Evolutionary conservation across 2,113 vertebrate species (phyloP), one percentile per base, ranked within the genome.

Genomic region (Mastomys coucha): DNA sequence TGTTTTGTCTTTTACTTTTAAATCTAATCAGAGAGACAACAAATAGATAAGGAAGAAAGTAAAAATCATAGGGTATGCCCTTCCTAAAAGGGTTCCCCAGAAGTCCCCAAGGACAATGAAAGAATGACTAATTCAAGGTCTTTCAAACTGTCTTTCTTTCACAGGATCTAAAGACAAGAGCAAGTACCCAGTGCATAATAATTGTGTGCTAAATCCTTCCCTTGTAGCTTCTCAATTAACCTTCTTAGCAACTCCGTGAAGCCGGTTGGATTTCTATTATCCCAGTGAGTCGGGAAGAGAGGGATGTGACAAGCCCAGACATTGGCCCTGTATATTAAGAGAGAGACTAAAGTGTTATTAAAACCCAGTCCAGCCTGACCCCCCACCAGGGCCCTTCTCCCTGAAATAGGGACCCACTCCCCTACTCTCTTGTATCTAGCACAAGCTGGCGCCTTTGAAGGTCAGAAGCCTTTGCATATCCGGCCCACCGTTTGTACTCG

Each of bases 1-100:
- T 11, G 19, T 67, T 67, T 28, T 45, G 5, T n/a, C 17, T 36
- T 72, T 70, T 33, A 53, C n/a, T 49, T 70, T 77, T n/a, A 70
- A 91, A 63, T 49, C 31, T 76, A 67, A 4, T 73, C 42, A 94
- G 26, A 92, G 75, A 94, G 45, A 39, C 39, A 93, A 33, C 22
- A 20, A 56, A 78, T 3, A 93, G 14, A 13, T 7, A 45, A 28
- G n/a, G 72, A 86, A 80, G 39, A 63, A 91, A 88, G 24, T 36
- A 17, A 78, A 42, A 60, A 36, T 11, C n/a, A 13, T 51, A 36
- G 7, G 33, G 36, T 88, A 5, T 60, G 11, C 24, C 51, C 26
- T 80, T 86, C 72, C 53, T 22, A 94, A 96, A 60, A 11, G 13
- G 20, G 28, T 67, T 93, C 17, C 53, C 69, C 67, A 81, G 28